These are phyloP conservation scores for Aradus depressus DNA, from an alignment of 2,888 invertebrate species.

Conservation along the genomic window DNA sequence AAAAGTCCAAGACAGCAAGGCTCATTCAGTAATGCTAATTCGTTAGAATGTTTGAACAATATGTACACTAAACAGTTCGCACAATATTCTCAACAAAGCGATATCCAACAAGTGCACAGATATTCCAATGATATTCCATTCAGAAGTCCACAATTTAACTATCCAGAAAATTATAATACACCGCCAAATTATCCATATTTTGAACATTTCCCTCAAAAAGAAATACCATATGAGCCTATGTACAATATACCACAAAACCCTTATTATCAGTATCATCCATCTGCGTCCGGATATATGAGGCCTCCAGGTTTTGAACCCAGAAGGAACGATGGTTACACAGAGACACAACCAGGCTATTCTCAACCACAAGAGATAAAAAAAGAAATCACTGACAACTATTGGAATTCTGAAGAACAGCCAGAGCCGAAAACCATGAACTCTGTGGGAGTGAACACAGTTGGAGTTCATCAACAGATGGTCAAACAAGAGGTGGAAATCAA, in stretches of 20 bases:
- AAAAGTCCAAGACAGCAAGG: neutral
- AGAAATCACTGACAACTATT: slow-evolving; percentile 1
- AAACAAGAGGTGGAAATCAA: slow-evolving; percentile 13
- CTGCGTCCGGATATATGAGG: neutral
- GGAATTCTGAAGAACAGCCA: neutral
- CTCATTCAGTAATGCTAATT: neutral
- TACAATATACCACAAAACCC: neutral
- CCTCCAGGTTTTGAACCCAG: neutral
- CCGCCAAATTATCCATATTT: slow-evolving; percentile 2
- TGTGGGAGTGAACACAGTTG: neutral
- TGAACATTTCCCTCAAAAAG: slow-evolving; percentile 5
- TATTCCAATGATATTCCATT: neutral
- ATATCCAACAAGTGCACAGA: slow-evolving; percentile 1
- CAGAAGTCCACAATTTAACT: neutral
- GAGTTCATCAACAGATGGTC: too few species aligned
- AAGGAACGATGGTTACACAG: slow-evolving; percentile 5
- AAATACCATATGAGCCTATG: neutral
- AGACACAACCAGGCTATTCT: neutral
- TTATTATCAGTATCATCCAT: slow-evolving; percentile 1
- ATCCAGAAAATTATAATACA: slow-evolving; percentile 3
- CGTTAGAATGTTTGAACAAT: neutral
- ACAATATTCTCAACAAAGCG: neutral
- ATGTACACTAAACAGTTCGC: slow-evolving; percentile 7
- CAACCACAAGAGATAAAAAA: slow-evolving; percentile 5
- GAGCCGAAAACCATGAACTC: neutral